Conservation (phyloP, 2,113 vertebrate genomes). For the Xiphias gladius region DNA sequence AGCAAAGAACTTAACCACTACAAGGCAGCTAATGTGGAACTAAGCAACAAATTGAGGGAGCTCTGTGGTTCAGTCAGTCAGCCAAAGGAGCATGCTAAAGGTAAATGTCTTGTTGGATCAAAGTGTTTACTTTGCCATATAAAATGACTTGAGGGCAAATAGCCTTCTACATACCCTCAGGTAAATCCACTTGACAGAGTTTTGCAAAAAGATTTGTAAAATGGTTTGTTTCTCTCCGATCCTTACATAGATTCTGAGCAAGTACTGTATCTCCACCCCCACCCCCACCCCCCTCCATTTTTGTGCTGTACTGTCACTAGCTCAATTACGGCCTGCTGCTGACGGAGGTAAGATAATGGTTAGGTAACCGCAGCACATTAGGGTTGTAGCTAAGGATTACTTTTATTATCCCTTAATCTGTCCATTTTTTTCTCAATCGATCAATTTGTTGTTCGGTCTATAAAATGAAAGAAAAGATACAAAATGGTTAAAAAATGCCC, state of each 20-base stretch:
- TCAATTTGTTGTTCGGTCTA: not conserved
- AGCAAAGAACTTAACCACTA: slow-evolving; percentile 91
- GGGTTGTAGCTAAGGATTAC: not conserved
- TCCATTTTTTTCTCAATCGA: not conserved
- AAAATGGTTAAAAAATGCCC: not conserved
- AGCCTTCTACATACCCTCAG: not conserved
- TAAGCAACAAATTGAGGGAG: slow-evolving; percentile 86
- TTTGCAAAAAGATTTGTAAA: not conserved
- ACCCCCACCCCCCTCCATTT: not conserved
- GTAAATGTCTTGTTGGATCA: slow-evolving; percentile 73
- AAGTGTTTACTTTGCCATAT: not conserved
- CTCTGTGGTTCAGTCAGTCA: slow-evolving; percentile 69
- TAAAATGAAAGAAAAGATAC: not conserved
- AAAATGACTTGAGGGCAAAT: not conserved
- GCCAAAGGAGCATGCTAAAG: slow-evolving; percentile 81
- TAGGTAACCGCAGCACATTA: not conserved
- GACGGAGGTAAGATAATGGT: not conserved
- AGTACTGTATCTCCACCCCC: not conserved
- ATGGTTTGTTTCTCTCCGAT: not conserved
- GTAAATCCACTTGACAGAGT: not conserved
- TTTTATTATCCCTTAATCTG: not conserved
- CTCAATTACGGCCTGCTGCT: not conserved
- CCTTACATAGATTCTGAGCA: not conserved
- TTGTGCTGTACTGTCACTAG: not conserved
- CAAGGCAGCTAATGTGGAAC: slow-evolving; percentile 89